Evolutionary conservation across 2,888 invertebrate genomes (phyloP).

Genomic region (Pseudococcus longispinus): DNA sequence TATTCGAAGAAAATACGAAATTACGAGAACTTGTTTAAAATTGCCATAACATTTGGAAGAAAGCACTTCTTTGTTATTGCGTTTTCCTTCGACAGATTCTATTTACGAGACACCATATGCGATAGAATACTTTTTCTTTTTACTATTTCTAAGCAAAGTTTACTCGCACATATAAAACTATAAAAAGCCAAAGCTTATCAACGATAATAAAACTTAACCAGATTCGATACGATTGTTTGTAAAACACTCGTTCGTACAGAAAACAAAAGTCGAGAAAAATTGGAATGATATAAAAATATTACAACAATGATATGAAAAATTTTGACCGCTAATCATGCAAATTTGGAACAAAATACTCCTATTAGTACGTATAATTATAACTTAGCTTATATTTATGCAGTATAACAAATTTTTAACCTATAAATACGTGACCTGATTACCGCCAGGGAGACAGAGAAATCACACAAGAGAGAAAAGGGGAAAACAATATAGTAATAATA

Average conservation of each 20-base stretch:
- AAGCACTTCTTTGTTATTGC: too few species aligned
- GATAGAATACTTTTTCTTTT: not conserved
- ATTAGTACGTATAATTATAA: not conserved
- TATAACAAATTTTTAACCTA: not conserved
- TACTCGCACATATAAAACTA: not conserved
- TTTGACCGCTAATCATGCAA: not conserved
- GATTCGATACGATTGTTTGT: not conserved
- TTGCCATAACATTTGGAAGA: too few species aligned
- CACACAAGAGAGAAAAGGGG: not conserved
- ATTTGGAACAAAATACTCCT: not conserved
- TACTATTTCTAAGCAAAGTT: not conserved
- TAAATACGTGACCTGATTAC: not conserved
- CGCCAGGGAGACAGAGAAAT: slow-evolving; percentile 2
- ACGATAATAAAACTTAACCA: not conserved
- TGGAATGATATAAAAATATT: slow-evolving; percentile 19
- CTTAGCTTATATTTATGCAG: not conserved
- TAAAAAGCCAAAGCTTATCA: not conserved
- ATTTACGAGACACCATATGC: not conserved
- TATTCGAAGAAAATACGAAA: too few species aligned
- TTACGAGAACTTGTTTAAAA: too few species aligned
- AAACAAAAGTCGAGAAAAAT: not conserved
- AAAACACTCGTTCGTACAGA: not conserved
- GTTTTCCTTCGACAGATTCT: not conserved
- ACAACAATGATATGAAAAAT: slow-evolving; percentile 26
- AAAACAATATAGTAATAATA: not conserved